Conservation (phyloP, 2,797 vertebrate species). For the Rhinoraja longicauda region DNA sequence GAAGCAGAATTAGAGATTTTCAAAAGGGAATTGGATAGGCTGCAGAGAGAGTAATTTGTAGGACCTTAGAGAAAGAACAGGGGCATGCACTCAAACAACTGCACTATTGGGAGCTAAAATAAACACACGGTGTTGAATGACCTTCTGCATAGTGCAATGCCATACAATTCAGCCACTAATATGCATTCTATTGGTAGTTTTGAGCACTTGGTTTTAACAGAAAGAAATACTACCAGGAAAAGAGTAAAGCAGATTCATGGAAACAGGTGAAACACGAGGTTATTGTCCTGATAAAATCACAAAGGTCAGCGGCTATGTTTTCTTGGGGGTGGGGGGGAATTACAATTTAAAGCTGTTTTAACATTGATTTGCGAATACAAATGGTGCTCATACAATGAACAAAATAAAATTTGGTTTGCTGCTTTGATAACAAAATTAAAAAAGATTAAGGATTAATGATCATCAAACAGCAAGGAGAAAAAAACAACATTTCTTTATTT, state of each 20-base stretch:
- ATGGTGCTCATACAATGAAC: not conserved
- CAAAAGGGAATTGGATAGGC: too few species aligned
- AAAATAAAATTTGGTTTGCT: not conserved
- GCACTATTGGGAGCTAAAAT: too few species aligned
- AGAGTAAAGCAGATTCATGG: not conserved
- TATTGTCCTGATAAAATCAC: not conserved
- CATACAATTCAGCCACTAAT: not conserved
- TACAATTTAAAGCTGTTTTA: not conserved
- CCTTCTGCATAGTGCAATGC: too few species aligned
- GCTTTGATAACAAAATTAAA: not conserved
- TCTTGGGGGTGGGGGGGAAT: not conserved
- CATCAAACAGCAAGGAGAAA: not conserved
- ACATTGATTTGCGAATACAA: not conserved
- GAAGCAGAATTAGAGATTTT: too few species aligned
- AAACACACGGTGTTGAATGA: too few species aligned
- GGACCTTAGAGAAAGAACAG: too few species aligned
- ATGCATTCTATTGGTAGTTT: not conserved
- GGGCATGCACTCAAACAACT: too few species aligned
- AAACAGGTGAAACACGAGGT: not conserved
- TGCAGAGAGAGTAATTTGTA: too few species aligned
- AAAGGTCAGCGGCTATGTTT: too few species aligned
- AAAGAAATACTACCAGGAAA: not conserved
- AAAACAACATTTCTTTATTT: not conserved
- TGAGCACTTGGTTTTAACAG: not conserved
- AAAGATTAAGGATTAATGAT: not conserved